Base-by-base conservation (phyloP, 30 jellyfish, hydroid and myxozoan genomes). In the Clytia hemisphaerica region DNA sequence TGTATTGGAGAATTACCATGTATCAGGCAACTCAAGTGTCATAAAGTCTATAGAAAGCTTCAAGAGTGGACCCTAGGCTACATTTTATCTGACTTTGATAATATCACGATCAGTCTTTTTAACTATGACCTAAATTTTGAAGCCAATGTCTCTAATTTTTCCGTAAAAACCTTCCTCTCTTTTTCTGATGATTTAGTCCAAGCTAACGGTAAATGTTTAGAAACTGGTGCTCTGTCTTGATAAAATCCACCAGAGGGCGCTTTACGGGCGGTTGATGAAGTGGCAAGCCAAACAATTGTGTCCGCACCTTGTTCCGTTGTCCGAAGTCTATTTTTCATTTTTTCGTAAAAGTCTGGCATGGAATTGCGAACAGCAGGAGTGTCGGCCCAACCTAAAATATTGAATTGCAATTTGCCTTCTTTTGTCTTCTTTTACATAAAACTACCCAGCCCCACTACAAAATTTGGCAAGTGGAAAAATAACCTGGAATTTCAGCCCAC, bases 291-390 rank as follows among this genome's bases (percentile, higher is more conserved):
- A 3, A 83, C 67, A 30, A 83, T n/a, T 4, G 95, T 83, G 37
- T 83, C 95, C 1, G 95, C 95, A 9, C 95, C 95, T 44, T 83
- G 86, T 6, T 80, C 92, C 36, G 95, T 72, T 19, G 95, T 45
- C 3, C 95, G 80, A 2, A 83, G 62, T 32, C 59, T 58, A 62
- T 71, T 40, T 24, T 70, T 77, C 95, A 83, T 83, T 61, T 61
- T 30, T 4, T 82, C 81, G 47, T 83, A 86, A 51, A 83, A 83
- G 31, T 76, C 95, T 35, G 95, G 92, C 92, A 83, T 50, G 32
- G 95, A 75, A 0, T 79, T 28, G 5, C 92, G 75, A 21, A 83
- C 95, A 16, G 86, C 95, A 4, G 95, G 95, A 5, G 95, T 83
- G 50, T 83, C 95, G 7, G 92, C 92, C 95, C 95, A 83, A 24